Percentiles rank a stretch among this genome's conserved stretches.
These are phyloP conservation scores for Cheilosia grossa DNA, from an alignment of 2,888 invertebrate species.

Conservation along the genomic window DNA sequence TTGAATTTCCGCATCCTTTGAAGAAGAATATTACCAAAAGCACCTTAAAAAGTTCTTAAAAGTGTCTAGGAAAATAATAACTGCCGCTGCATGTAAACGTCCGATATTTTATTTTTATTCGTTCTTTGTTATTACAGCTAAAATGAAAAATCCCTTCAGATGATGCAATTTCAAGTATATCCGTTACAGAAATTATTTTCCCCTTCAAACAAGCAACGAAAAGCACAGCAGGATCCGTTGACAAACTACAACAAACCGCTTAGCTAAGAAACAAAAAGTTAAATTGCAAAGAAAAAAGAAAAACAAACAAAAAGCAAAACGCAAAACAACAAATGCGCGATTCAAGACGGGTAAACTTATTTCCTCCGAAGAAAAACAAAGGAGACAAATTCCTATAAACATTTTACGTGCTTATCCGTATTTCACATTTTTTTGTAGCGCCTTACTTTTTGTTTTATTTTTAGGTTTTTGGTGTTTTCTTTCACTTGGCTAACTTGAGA, in stretches of 20 bases:
- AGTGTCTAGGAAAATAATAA: background rate
- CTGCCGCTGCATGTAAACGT: background rate
- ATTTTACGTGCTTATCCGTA: background rate
- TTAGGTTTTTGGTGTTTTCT: too few species aligned
- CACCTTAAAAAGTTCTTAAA: too few species aligned
- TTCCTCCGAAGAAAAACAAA: background rate
- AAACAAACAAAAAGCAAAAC: too few species aligned
- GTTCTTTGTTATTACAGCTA: constrained; percentile 1
- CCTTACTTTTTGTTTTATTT: too few species aligned
- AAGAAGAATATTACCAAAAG: too few species aligned
- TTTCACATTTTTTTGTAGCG: background rate
- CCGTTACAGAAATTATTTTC: constrained; percentile 36
- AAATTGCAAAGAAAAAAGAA: constrained; percentile 27
- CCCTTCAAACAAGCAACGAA: constrained; percentile 42
- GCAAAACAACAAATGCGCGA: constrained; percentile 12
- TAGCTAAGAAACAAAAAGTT: constrained; percentile 56
- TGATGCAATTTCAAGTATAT: constrained; percentile 3
- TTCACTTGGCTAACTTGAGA: too few species aligned
- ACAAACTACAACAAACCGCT: constrained; percentile 59
- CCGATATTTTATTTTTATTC: background rate
- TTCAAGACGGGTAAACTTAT: constrained; percentile 2
- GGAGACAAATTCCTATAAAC: background rate
- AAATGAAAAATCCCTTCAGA: constrained; percentile 18
- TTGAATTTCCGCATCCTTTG: too few species aligned
- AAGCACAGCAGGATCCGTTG: constrained; percentile 19